phyloP scores from a whole-genome alignment of 2,797 vertebrate genomes.

The Cyprinodon diabolis region DNA sequence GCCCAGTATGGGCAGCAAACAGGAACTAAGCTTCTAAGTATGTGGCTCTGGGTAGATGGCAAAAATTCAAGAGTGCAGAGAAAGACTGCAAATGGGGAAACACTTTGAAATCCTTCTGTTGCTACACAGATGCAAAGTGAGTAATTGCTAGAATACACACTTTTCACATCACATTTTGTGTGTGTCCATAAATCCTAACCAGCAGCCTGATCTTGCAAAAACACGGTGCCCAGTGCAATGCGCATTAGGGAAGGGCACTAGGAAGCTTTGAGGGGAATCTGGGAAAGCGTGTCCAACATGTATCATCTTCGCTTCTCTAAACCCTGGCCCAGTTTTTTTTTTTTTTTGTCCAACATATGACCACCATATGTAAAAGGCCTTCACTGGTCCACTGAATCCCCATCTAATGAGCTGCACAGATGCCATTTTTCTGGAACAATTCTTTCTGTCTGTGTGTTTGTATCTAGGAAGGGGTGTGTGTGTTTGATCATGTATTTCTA shows the following conservation, averaged over 20 bases:
- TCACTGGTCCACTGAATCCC: slow-evolving; percentile 61
- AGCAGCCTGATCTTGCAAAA: slow-evolving; percentile 31
- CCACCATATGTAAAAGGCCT: slow-evolving; percentile 68
- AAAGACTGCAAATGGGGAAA: background rate
- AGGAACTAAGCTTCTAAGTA: background rate
- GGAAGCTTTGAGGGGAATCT: slow-evolving; percentile 32
- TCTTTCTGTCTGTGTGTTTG: slow-evolving; percentile 36
- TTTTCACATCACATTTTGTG: background rate
- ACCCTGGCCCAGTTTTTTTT: slow-evolving; percentile 61
- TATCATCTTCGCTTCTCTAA: slow-evolving; percentile 60
- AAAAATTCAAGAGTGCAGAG: background rate
- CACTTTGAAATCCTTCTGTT: background rate
- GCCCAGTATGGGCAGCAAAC: background rate
- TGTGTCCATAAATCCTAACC: background rate
- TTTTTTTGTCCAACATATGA: slow-evolving; percentile 69
- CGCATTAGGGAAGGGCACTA: slow-evolving; percentile 33
- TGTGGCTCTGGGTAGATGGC: background rate
- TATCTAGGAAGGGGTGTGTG: slow-evolving; percentile 22
- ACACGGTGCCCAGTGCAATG: slow-evolving; percentile 19
- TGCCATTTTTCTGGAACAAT: slow-evolving; percentile 76
- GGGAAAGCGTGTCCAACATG: slow-evolving; percentile 41
- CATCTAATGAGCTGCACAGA: slow-evolving; percentile 75
- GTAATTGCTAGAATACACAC: background rate
- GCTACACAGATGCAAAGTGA: background rate
- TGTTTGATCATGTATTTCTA: slow-evolving; percentile 23